A percentile compares a stretch with the other conserved stretches of the same genome.
Evolutionary conservation across 2,797 vertebrate species (phyloP).

Genomic region (Alca torda): DNA sequence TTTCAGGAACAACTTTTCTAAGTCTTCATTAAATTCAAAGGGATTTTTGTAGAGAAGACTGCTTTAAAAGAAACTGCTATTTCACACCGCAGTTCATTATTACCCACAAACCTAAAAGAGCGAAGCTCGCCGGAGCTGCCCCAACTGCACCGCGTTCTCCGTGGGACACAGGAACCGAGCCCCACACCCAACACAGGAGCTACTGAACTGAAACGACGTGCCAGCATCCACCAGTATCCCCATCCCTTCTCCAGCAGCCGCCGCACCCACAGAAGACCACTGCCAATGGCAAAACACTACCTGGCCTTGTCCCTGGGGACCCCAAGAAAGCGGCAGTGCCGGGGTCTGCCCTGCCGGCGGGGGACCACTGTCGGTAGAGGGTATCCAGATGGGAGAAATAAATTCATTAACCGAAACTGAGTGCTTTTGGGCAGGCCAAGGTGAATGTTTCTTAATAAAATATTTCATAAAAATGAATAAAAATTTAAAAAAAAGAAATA

Average conservation of each 20-base stretch:
- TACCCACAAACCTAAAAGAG: not conserved
- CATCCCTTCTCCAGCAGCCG: accelerated
- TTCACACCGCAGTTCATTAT: not conserved
- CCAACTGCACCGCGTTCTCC: accelerated
- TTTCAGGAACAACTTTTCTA: slow-evolving; percentile 6
- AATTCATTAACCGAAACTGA: not conserved
- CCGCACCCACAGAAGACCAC: not conserved
- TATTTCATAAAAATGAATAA: not conserved
- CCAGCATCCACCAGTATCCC: not conserved
- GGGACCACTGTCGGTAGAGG: not conserved
- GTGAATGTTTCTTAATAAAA: not conserved
- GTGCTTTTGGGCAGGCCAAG: not conserved
- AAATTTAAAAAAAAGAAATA: not conserved
- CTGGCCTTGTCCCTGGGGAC: accelerated
- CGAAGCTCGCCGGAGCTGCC: not conserved
- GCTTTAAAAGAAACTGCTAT: not conserved
- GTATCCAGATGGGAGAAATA: not conserved
- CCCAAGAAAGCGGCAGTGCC: not conserved
- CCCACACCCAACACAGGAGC: not conserved
- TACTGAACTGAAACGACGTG: accelerated
- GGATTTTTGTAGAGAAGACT: not conserved
- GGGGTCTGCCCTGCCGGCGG: accelerated
- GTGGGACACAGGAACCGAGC: not conserved
- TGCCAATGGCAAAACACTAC: accelerated
- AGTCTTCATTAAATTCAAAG: slow-evolving; percentile 32